Conservation (phyloP, 2,888 invertebrate species). For the Nomada fucata region DNA sequence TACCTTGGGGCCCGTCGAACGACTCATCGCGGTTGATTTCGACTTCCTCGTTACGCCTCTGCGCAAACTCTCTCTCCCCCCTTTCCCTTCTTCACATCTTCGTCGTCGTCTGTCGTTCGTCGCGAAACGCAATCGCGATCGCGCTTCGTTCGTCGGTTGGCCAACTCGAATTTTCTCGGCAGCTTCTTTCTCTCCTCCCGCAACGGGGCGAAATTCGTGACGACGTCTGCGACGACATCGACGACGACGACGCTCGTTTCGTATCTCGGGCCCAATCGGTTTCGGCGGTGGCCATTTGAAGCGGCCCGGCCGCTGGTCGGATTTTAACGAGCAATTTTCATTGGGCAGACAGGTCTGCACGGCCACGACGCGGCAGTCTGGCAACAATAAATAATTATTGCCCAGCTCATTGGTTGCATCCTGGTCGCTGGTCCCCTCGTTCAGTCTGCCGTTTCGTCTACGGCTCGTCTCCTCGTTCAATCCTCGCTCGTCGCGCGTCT, state of each 20-base stretch:
- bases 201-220: neutral
- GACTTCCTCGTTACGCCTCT: neutral
- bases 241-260: neutral
- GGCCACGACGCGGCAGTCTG: constrained; percentile 72
- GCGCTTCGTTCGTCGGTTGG: too few relatives aligned
- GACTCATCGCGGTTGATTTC: neutral
- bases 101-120: too few relatives aligned
- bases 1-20: neutral
- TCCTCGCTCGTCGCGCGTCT: constrained; percentile 52
- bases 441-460: constrained; percentile 77
- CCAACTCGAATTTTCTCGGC: neutral
- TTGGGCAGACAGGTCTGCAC: constrained; percentile 71
- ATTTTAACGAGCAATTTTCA: constrained; percentile 72
- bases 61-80: too few relatives aligned
- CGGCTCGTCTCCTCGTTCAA: constrained; percentile 73
- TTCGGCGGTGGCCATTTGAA: constrained; percentile 48
- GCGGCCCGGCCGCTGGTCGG: constrained; percentile 37
- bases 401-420: constrained; percentile 82
- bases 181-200: neutral
- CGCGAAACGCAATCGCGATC: too few relatives aligned
- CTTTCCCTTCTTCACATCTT: too few relatives aligned
- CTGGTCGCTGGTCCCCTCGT: constrained; percentile 80
- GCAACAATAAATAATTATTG: constrained; percentile 83
- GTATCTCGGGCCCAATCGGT: constrained; percentile 12
- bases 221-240: neutral